Conservation (phyloP, 2,797 vertebrate species). For the Tapirus indicus region DNA sequence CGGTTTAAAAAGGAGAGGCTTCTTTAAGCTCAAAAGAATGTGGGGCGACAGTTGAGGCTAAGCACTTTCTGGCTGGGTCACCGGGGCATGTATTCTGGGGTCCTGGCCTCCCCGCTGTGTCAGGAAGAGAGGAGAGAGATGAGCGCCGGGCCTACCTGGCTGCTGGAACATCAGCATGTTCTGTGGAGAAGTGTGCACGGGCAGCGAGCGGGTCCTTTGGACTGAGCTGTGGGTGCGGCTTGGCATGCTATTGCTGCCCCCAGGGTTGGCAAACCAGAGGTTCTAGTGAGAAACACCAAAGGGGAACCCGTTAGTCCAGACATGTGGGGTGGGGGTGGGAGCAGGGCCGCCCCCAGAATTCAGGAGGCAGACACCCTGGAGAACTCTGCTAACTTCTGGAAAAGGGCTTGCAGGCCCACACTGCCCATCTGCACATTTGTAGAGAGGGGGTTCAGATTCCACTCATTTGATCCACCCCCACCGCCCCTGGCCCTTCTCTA, state of each 20-base stretch:
- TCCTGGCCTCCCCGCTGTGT: not conserved
- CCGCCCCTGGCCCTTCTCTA: not conserved
- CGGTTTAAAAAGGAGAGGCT: slow-evolving; percentile 75
- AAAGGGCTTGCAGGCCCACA: not conserved
- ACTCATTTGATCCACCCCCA: too few relatives aligned
- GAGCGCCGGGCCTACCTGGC: slow-evolving; percentile 88
- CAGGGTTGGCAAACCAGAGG: slow-evolving; percentile 98
- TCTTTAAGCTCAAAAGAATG: slow-evolving; percentile 63
- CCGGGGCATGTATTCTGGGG: not conserved
- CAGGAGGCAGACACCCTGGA: not conserved
- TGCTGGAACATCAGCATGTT: slow-evolving; percentile 98
- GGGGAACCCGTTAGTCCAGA: not conserved
- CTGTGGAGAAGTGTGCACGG: slow-evolving; percentile 96
- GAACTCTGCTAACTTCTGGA: not conserved
- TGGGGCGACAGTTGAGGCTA: slow-evolving; percentile 40
- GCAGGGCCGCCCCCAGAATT: not conserved
- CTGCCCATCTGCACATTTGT: not conserved
- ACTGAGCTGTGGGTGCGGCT: slow-evolving; percentile 98
- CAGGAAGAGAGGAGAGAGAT: fast-evolving
- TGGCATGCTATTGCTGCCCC: slow-evolving; percentile 99
- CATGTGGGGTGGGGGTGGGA: fast-evolving
- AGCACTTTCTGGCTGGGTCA: slow-evolving; percentile 51
- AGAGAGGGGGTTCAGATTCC: not conserved
- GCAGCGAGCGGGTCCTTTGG: slow-evolving; percentile 97
- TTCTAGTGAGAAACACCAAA: slow-evolving; percentile 89